These are phyloP conservation scores for Ibycter americanus DNA, from an alignment of 2,797 vertebrate species.

Conservation along the genomic window DNA sequence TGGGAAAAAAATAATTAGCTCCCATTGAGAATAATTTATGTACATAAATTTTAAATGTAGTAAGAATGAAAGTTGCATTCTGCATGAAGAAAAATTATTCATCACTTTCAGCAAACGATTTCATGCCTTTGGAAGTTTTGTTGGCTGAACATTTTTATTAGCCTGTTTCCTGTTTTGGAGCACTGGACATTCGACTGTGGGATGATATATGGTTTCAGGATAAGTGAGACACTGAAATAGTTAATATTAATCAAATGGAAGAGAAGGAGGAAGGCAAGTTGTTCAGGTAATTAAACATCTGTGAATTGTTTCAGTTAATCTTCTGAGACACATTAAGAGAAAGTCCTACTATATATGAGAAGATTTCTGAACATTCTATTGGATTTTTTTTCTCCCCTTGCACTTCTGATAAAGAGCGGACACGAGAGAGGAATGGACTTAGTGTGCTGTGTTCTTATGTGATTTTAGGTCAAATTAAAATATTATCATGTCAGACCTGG, in stretches of 20 bases:
- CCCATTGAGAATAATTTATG: background rate
- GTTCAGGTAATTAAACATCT: background rate
- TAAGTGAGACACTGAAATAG: background rate
- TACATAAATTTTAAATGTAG: background rate
- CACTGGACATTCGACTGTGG: background rate
- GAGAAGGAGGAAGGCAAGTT: background rate
- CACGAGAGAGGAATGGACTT: background rate
- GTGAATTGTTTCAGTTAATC: background rate
- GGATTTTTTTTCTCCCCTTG: background rate
- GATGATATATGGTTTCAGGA: background rate
- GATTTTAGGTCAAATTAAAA: background rate
- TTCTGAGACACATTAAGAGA: background rate
- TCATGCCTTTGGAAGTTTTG: background rate
- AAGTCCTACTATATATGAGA: background rate
- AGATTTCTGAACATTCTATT: background rate
- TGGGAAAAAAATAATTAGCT: background rate
- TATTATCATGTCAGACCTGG: background rate
- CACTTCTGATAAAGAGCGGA: background rate
- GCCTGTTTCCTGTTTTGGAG: background rate
- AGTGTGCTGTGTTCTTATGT: background rate
- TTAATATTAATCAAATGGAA: background rate
- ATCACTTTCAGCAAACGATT: background rate
- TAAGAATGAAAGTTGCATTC: background rate
- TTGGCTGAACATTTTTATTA: background rate
- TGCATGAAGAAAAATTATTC: background rate